Conservation (phyloP, 1,140 invertebrate genomes). For the Anadara kagoshimensis region DNA sequence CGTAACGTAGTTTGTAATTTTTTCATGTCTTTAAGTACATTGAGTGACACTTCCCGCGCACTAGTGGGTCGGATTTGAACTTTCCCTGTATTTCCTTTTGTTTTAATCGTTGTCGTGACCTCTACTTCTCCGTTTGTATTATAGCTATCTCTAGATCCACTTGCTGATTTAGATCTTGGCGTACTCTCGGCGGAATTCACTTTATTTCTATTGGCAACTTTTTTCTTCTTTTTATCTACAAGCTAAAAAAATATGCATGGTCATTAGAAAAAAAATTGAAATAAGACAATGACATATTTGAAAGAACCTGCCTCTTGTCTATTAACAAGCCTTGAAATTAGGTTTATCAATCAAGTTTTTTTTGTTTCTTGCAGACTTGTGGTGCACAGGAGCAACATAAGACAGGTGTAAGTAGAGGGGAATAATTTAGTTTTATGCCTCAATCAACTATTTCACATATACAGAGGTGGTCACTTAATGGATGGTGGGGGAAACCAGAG, state of each 20-base stretch:
- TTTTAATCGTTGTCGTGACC: conserved; percentile 62
- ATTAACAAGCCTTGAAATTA: too few species aligned
- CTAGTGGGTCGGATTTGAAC: conserved; percentile 42
- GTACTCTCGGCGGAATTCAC: conserved; percentile 23
- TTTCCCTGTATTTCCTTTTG: conserved; percentile 43
- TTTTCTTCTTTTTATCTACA: conserved; percentile 49
- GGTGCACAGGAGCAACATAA: too few species aligned
- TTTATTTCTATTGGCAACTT: conserved; percentile 14
- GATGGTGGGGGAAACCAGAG: too few species aligned
- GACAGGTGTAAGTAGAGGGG: too few species aligned
- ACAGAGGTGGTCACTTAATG: too few species aligned
- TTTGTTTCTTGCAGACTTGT: too few species aligned
- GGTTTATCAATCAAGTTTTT: too few species aligned
- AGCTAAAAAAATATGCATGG: conserved; percentile 54
- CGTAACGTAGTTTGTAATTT: conserved; percentile 70
- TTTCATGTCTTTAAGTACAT: conserved; percentile 70
- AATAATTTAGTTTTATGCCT: too few species aligned
- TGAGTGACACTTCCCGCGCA: conserved; percentile 53
- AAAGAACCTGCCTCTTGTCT: too few species aligned
- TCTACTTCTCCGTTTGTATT: conserved; percentile 50
- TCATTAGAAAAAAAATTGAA: too few species aligned
- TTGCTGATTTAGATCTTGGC: conserved; percentile 45
- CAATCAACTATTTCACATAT: too few species aligned
- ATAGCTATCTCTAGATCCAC: not conserved
- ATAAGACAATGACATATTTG: too few species aligned